These are phyloP conservation scores for Mesoclemmys tuberculata DNA, from an alignment of 2,113 vertebrate genomes.

Conservation along the genomic window DNA sequence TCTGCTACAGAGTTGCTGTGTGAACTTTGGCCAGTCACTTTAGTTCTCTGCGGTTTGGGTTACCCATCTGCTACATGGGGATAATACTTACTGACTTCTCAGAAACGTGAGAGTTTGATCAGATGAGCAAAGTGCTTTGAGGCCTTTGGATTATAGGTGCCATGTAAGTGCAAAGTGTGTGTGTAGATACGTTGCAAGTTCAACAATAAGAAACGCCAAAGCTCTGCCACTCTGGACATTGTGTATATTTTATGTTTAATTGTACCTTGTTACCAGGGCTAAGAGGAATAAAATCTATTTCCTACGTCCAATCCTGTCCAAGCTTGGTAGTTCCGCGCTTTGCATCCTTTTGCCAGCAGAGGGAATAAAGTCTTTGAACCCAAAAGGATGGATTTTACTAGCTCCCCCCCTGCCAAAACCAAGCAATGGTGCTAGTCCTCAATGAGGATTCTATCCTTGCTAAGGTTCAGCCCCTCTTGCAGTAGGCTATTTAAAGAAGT, in stretches of 20 bases:
- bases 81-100: not conserved
- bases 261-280: conserved; percentile 43
- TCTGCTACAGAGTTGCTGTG: not conserved
- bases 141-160: not conserved
- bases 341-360: conserved; percentile 23
- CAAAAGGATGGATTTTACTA: conserved; percentile 39
- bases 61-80: not conserved
- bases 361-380: conserved; percentile 47
- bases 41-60: not conserved
- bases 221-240: not conserved
- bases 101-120: not conserved
- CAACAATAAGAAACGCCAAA: fast-evolving
- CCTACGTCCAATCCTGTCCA: conserved; percentile 25
- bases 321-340: conserved; percentile 39
- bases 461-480: not conserved
- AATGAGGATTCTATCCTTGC: not conserved
- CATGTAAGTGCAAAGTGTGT: not conserved
- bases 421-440: fast-evolving
- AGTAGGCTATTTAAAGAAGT: not conserved
- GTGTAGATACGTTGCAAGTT: not conserved
- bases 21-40: not conserved
- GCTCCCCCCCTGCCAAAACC: conserved; percentile 3
- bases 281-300: conserved; percentile 48
- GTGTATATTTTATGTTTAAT: not conserved
- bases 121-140: not conserved